Evolutionary conservation across 2,113 vertebrate species (phyloP), one percentile per base, ranked within the genome.

Genomic region (Pteronura brasiliensis): DNA sequence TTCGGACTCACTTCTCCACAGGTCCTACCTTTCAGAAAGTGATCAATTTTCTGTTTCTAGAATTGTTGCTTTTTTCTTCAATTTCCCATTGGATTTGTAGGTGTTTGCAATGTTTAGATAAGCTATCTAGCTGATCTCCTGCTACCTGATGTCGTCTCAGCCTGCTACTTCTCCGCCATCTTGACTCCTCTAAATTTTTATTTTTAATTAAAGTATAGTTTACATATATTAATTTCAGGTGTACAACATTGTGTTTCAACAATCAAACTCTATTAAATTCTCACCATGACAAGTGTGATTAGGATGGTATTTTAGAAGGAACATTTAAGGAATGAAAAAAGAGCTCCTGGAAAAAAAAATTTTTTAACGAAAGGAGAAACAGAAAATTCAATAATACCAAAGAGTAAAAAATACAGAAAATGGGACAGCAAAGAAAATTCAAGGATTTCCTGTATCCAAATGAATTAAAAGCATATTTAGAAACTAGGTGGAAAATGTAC

Each of bases 351-450:
- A 39, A 89, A 88, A 82, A 31, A 61, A 55, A 17, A 29, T 1
- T 1, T 49, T 27, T 76, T 47, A 61, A 80, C 72, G n/a, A 92
- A 84, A 88, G 23, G 13, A 87, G 10, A 84, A 92, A 67, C 59
- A 7, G 9, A 96, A 59, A 81, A 47, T 23, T 88, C 39, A 63
- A 3, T 85, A 93, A 81, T 31, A 92, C 49, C 12, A 90, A 77
- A 82, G 44, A 88, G 20, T 20, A 65, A 96, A 93, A 87, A 57
- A 92, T 42, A 88, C 86, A 18, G 25, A 72, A 96, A 94, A 89
- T 55, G 39, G 17, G 39, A 88, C 12, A 88, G 31, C 20, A 81
- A 93, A 97, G 63, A 84, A 69, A 92, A 80, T 69, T 71, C n/a
- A 88, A 96, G 47, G n/a, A 59, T 27, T 84, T 87, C 63, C 7